These are phyloP conservation scores for Eulithis prunata DNA, from an alignment of 2,888 invertebrate genomes.

Conservation along the genomic window DNA sequence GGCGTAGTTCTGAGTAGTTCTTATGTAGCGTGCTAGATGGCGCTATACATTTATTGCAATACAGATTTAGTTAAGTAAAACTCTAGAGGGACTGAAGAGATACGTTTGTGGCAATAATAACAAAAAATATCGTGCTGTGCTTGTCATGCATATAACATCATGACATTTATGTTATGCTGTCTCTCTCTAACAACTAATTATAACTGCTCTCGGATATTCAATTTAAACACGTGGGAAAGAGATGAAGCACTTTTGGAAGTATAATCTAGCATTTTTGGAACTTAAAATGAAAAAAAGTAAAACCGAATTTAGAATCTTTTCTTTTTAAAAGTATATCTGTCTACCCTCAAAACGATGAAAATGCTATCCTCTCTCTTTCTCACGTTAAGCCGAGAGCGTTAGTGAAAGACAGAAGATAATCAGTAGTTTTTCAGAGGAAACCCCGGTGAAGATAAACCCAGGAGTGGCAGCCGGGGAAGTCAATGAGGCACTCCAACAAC, in stretches of 20 bases:
- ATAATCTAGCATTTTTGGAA: too few species aligned
- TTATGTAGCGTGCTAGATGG: too few species aligned
- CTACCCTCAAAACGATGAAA: too few species aligned
- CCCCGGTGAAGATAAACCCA: constrained; percentile 82
- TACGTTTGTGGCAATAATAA: too few species aligned
- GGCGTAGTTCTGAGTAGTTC: too few species aligned
- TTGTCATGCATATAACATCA: constrained; percentile 12
- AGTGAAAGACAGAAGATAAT: constrained; percentile 9
- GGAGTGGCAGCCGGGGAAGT: constrained; percentile 69
- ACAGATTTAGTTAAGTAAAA: too few species aligned
- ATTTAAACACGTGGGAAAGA: neutral
- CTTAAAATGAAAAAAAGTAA: too few species aligned
- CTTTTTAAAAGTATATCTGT: too few species aligned
- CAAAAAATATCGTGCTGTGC: constrained; percentile 18
- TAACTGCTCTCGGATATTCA: constrained; percentile 2
- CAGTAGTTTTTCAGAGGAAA: constrained; percentile 60
- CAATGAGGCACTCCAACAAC: constrained; percentile 76
- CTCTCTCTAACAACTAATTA: constrained; percentile 26
- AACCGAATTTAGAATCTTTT: too few species aligned
- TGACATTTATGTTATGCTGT: constrained; percentile 1
- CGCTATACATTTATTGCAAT: too few species aligned
- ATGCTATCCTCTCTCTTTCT: neutral
- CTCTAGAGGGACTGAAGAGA: too few species aligned
- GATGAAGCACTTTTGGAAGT: neutral
- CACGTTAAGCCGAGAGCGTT: neutral